phyloP scores from a whole-genome alignment of 2,113 vertebrate species.

The Cephalopholis sonnerati region DNA sequence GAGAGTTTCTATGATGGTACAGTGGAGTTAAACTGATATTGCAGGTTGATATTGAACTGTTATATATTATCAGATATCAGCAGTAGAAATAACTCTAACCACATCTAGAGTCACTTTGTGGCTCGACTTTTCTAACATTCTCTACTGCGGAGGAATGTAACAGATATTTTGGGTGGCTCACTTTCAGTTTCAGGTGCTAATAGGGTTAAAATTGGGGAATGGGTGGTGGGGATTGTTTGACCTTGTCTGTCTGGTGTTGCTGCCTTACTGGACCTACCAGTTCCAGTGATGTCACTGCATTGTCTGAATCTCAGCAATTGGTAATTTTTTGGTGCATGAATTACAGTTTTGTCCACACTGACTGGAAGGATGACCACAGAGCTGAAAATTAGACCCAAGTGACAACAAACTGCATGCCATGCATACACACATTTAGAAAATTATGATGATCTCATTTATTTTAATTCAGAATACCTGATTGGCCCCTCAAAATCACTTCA shows the following conservation, averaged over 20 bases:
- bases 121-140: not conserved
- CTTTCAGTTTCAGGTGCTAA: slow-evolving; percentile 2
- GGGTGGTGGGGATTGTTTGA: too few relatives aligned
- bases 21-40: not conserved
- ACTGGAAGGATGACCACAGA: too few relatives aligned
- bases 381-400: not conserved
- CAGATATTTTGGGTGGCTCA: not conserved
- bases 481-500: not conserved
- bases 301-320: not conserved
- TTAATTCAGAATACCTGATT: not conserved
- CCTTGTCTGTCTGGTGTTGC: not conserved
- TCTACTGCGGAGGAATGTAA: not conserved
- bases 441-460: not conserved
- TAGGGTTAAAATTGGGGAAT: not conserved
- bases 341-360: not conserved
- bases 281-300: not conserved
- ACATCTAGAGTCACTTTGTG: too few relatives aligned
- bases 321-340: not conserved
- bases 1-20: not conserved
- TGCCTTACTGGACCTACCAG: not conserved
- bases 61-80: not conserved
- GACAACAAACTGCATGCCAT: not conserved
- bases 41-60: not conserved
- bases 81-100: too few relatives aligned
- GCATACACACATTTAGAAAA: not conserved